Conservation (phyloP, 23 tunicate genomes). For the Diplosoma virens region DNA sequence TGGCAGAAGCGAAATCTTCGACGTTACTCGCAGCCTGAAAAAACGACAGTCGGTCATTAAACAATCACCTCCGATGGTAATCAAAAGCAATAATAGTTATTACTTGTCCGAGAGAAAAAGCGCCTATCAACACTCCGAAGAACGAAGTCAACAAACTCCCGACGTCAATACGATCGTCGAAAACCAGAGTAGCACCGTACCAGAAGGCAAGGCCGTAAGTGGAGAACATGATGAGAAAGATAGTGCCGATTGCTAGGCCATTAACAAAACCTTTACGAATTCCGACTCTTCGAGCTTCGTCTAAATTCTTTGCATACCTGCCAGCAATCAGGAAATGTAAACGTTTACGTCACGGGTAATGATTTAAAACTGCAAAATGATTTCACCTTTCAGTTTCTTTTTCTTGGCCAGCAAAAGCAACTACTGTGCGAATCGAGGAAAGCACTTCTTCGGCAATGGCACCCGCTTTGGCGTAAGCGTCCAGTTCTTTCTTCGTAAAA, state of each 20-base stretch:
- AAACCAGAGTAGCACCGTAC: slow-evolving; percentile 89
- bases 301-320: slow-evolving; percentile 67
- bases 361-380: background rate
- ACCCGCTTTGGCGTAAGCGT: slow-evolving; percentile 98
- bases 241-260: slow-evolving; percentile 67
- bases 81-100: too few relatives aligned
- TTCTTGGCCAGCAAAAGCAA: slow-evolving; percentile 88
- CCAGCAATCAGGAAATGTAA: background rate
- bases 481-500: slow-evolving; percentile 88
- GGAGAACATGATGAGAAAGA: slow-evolving; percentile 73
- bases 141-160: slow-evolving; percentile 84
- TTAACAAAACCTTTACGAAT: slow-evolving; percentile 73
- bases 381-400: slow-evolving; percentile 82
- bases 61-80: too few relatives aligned
- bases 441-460: slow-evolving; percentile 96
- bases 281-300: slow-evolving; percentile 70
- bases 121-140: slow-evolving; percentile 95
- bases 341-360: background rate
- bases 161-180: slow-evolving; percentile 31
- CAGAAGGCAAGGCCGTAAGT: slow-evolving; percentile 99
- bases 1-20: slow-evolving; percentile 77
- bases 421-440: slow-evolving; percentile 91
- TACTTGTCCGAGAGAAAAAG: slow-evolving; percentile 97
- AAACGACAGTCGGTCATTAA: too few relatives aligned
- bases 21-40: slow-evolving; percentile 74